A percentile compares a stretch with the other conserved stretches of the same genome.
phyloP scores from a whole-genome alignment of 2,113 vertebrate genomes.

The Sapayoa aenigma region DNA sequence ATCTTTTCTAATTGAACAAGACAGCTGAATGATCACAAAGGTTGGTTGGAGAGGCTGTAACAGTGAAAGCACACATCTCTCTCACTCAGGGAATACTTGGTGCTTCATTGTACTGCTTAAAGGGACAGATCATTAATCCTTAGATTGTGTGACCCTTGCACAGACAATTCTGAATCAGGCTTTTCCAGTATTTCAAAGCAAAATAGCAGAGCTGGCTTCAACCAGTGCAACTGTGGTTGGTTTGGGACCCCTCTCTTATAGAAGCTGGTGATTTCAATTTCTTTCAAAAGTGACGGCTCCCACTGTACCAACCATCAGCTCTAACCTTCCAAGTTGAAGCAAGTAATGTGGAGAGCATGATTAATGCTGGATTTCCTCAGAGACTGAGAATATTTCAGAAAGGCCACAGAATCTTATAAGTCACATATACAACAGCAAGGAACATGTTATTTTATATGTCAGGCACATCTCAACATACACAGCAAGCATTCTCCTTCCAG shows the following conservation, averaged over 20 bases:
- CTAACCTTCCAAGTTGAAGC: background rate
- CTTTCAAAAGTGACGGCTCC: background rate
- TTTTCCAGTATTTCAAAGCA: background rate
- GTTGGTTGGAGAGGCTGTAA: slow-evolving; percentile 17
- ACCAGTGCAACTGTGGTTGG: background rate
- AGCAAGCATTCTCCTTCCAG: background rate
- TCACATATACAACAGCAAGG: background rate
- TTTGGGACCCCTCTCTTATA: background rate
- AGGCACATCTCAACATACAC: background rate
- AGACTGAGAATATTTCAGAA: background rate
- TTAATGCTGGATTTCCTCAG: background rate
- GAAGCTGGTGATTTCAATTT: background rate
- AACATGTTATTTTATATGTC: background rate
- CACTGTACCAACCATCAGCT: background rate
- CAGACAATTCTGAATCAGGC: background rate
- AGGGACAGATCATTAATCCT: background rate
- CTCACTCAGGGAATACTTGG: background rate
- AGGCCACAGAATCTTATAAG: background rate
- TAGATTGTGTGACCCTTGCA: background rate
- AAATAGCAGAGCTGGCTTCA: background rate
- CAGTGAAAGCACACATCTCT: background rate
- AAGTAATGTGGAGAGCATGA: background rate
- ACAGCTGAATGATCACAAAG: slow-evolving; percentile 56
- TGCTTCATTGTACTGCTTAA: background rate
- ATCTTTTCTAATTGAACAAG: slow-evolving; percentile 56